A percentile compares a stretch with the other conserved stretches of the same genome.
phyloP scores from a whole-genome alignment of 1,140 invertebrate genomes.

The Proctacanthus coquilletti region DNA sequence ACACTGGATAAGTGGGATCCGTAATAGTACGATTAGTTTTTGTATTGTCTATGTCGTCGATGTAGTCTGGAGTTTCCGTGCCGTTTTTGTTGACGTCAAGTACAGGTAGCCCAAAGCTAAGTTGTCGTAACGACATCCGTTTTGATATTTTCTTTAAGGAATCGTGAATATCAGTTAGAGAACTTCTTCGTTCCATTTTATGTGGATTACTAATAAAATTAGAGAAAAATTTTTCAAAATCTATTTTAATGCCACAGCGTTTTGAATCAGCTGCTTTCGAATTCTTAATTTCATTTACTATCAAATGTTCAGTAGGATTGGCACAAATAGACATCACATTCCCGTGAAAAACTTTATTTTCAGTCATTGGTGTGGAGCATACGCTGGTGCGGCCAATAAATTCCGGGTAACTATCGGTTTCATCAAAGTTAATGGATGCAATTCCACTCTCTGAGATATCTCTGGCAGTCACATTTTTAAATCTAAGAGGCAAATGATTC shows the following conservation, averaged over 20 bases:
- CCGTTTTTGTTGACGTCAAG: constrained; percentile 11
- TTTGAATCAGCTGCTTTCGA: constrained; percentile 9
- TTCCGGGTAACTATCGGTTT: constrained; percentile 29
- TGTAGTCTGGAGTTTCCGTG: constrained; percentile 18
- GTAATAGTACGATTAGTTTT: constrained; percentile 48
- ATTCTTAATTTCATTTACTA: constrained; percentile 6
- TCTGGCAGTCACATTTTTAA: constrained; percentile 35
- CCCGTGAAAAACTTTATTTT: constrained; percentile 52
- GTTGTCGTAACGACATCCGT: constrained; percentile 29
- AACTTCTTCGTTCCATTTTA: constrained; percentile 23
- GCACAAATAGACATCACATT: constrained; percentile 49
- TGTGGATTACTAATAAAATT: constrained; percentile 25
- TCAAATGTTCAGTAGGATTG: constrained; percentile 25
- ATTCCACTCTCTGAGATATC: constrained; percentile 35
- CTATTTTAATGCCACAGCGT: constrained; percentile 12
- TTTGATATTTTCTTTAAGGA: constrained; percentile 35
- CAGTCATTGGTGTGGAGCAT: constrained; percentile 56
- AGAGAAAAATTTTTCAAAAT: constrained; percentile 27
- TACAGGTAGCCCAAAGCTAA: constrained; percentile 3
- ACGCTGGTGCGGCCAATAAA: constrained; percentile 49
- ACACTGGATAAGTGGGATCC: constrained; percentile 60
- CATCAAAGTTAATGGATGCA: constrained; percentile 28
- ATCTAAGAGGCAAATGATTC: constrained; percentile 37
- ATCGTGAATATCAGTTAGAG: constrained; percentile 37
- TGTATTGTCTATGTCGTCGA: constrained; percentile 27